Evolutionary conservation across 1,140 invertebrate genomes (phyloP).

Genomic region (Drosophila nigrodunni): DNA sequence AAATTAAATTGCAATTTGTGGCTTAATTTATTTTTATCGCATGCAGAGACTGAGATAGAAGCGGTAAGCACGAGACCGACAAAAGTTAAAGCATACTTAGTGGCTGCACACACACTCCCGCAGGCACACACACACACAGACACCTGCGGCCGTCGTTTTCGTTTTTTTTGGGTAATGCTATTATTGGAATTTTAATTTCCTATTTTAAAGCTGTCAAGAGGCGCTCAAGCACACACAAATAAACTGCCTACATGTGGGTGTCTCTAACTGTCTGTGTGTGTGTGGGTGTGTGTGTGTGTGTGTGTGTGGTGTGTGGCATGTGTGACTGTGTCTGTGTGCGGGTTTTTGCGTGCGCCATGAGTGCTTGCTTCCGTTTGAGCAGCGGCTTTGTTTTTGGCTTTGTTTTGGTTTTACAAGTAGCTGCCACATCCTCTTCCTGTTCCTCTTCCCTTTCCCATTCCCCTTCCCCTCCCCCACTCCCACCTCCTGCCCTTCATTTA

Average conservation of each 20-base stretch:
- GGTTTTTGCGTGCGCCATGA: constrained; percentile 49
- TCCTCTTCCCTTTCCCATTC: background rate
- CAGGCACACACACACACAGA: constrained; percentile 34
- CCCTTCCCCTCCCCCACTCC: too few relatives aligned
- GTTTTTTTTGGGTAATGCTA: constrained; percentile 48
- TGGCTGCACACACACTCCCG: constrained; percentile 42
- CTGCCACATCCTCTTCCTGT: constrained; percentile 20
- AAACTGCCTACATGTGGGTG: constrained; percentile 21
- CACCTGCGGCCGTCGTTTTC: constrained; percentile 15
- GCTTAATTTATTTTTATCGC: constrained; percentile 84
- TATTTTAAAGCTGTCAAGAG: constrained; percentile 73
- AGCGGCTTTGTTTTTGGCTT: constrained; percentile 46
- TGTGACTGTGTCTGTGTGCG: constrained; percentile 1
- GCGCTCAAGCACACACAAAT: constrained; percentile 18
- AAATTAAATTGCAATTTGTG: constrained; percentile 84
- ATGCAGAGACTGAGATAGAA: constrained; percentile 32
- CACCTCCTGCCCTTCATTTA: background rate
- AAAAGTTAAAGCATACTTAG: constrained; percentile 65
- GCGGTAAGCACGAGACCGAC: constrained; percentile 22
- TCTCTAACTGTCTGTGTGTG: constrained; percentile 3
- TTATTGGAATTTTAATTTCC: constrained; percentile 82
- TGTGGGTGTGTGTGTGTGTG: constrained; percentile 38
- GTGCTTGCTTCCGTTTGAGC: constrained; percentile 63
- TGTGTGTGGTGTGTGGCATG: constrained; percentile 17
- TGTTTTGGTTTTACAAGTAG: constrained; percentile 46